A percentile compares a stretch with the other conserved stretches of the same genome.
phyloP scores from a whole-genome alignment of 2,113 vertebrate genomes.

The Enhydra lutris region DNA sequence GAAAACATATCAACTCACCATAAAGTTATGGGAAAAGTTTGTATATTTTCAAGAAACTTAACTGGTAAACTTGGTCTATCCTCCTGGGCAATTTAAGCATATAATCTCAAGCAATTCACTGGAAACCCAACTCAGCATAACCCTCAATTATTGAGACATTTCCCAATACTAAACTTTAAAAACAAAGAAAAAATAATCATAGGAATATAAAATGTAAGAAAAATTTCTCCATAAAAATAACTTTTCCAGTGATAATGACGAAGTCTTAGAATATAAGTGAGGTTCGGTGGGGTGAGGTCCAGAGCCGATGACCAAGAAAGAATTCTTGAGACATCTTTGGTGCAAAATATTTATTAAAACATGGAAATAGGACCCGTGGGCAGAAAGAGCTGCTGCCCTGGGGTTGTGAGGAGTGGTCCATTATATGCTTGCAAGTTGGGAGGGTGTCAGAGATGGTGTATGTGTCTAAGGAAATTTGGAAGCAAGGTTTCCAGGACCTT shows the following conservation, averaged over 20 bases:
- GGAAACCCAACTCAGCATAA: neutral
- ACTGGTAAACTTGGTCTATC: neutral
- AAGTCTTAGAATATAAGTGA: too few relatives aligned
- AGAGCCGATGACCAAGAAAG: too few relatives aligned
- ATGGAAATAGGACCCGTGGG: too few relatives aligned
- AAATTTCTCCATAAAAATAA: conserved; percentile 10
- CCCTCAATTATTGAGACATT: neutral
- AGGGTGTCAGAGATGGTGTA: too few relatives aligned
- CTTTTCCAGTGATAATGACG: neutral
- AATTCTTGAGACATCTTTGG: too few relatives aligned
- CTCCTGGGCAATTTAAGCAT: neutral
- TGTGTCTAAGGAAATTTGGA: too few relatives aligned
- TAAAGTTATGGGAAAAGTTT: neutral
- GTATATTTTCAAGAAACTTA: conserved; percentile 10
- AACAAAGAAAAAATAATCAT: neutral
- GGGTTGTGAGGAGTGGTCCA: too few relatives aligned
- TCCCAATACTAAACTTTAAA: neutral
- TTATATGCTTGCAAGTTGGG: too few relatives aligned
- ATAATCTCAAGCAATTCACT: neutral
- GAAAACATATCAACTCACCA: neutral
- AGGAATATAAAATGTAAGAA: neutral
- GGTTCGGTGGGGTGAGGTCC: too few relatives aligned
- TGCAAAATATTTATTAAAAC: too few relatives aligned
- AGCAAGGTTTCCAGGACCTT: too few relatives aligned
- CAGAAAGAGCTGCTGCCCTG: too few relatives aligned